phyloP scores from a whole-genome alignment of 2,113 vertebrate species.

The Xiphophorus maculatus region DNA sequence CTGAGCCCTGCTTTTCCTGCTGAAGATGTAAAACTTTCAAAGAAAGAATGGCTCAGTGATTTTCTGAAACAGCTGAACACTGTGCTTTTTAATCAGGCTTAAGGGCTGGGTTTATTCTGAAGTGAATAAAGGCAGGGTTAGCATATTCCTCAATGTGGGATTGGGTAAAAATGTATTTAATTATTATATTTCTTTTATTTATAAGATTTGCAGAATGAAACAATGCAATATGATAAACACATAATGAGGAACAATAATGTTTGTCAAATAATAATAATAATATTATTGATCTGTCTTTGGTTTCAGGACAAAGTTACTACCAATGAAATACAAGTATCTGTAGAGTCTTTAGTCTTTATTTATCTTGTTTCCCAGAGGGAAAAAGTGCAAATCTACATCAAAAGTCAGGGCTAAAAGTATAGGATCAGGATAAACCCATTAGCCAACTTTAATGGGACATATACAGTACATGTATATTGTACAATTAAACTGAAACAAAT shows the following conservation, averaged over 20 bases:
- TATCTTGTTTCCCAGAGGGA: too few relatives aligned
- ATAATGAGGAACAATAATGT: neutral
- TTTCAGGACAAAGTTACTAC: too few relatives aligned
- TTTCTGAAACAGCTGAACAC: slow-evolving; percentile 7
- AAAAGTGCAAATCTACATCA: too few relatives aligned
- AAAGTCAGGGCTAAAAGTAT: too few relatives aligned
- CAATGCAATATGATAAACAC: neutral
- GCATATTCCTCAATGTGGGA: neutral
- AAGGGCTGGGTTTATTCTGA: neutral
- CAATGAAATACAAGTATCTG: too few relatives aligned
- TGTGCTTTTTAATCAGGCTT: neutral
- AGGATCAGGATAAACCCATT: too few relatives aligned
- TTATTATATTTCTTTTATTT: neutral
- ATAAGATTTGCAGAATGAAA: neutral
- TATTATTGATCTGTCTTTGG: neutral
- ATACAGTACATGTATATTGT: too few relatives aligned
- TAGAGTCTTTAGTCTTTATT: too few relatives aligned
- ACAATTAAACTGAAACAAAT: too few relatives aligned
- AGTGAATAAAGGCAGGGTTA: neutral
- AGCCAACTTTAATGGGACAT: too few relatives aligned
- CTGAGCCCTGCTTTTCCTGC: neutral
- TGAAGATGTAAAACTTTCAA: neutral
- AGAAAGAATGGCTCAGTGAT: neutral
- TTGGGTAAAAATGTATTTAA: neutral
- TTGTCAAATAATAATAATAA: neutral